Evolutionary conservation across 1,140 invertebrate species (phyloP), one percentile per base, ranked within the genome.

Genomic region (Reticulitermes speratus): DNA sequence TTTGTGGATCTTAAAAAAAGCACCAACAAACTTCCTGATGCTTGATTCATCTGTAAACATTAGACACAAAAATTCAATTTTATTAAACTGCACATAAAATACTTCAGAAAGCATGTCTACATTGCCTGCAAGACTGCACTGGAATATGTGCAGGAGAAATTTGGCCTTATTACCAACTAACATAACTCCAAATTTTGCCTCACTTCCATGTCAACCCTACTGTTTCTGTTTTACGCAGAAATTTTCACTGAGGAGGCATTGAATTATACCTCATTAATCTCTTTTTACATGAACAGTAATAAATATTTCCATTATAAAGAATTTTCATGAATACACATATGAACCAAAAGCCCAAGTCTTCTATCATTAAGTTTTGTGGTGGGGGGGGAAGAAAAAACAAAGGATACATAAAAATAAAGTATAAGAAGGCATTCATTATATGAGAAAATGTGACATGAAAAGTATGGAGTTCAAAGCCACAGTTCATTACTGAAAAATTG

Each of bases 41-140:
- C 90, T 90, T 82, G 90, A 88, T 86, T 92, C 91, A 86, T 91
- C 91, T 90, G 89, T 88, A 92, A 90, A n/a, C 9, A 75, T 75
- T 75, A 8, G 5, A n/a, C 30, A 75, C 14, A 75, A 75, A n/a
- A 23, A 65, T 65, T 65, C 59, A 5, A 30, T 25, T 75, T 75
- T 21, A 55, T 5, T 21, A 75, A 75, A 9, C n/a, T 75, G 25
- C 30, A 75, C 2, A 75, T 30, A 25, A 2, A 11, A 75, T 30
- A 30, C 14, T 55, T 75, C 65, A 75, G 11, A 75, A 75, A n/a
- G 25, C n/a, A 75, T 75, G n/a, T 75, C 7, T 23, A 75, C 7
- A 7, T 75, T 30, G n/a, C 25, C 65, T 12, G 25, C 9, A 30
- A 30, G 25, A 25, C n/a, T 30, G 8, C 16, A 25, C 5, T 75